Base-by-base conservation (phyloP, 2,888 invertebrate species). In the Plebejus melissa region DNA sequence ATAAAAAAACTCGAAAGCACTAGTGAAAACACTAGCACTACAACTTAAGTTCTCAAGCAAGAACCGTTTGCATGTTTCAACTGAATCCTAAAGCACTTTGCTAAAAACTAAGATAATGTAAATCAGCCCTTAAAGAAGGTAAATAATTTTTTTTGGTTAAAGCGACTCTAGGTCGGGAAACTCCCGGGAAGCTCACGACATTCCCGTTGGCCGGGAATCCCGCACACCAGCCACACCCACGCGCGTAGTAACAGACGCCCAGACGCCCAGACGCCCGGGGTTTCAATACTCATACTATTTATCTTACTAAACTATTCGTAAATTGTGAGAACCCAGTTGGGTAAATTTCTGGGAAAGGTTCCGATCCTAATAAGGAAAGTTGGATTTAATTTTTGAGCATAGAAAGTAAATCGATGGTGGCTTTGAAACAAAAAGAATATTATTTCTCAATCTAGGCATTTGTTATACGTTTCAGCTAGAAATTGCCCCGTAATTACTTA, bases 201-300 rank as follows among this genome's bases (percentile, higher is more conserved):
- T 13, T 32, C 65, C 13, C 60, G 60, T 16, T 4, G 54, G 58
- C 60, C 60, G 60, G 28, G 28, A 22, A 28, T 11, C 28, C 60
- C 60, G 60, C 65, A 65, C 65, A 16, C 65, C 65, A 65, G 65
- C 32, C 65, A 65, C 65, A 16, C 65, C 65, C 65, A 65, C 65
- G 65, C 32, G 65, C 65, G 32, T 65, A 65, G 32, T 65, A 65
- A 65, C 65, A 65, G 65, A 65, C 65, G 32, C 13, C 11, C 5
- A 60, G 65, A 65, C 65, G 32, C 13, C 11, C 5, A 60, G 13
- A 32, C 22, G 4, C 4, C 6, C 2, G 4, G 65, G 32, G 32
- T 65, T 32, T 13, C 5, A 36, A 54, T 54, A 65, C 32, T 65
- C 32, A 65, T 36, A 65, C 36, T 65, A 36, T 65, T 65, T 65